Base-by-base conservation (phyloP, 2,797 vertebrate genomes). In the Semaprochilodus insignis region DNA sequence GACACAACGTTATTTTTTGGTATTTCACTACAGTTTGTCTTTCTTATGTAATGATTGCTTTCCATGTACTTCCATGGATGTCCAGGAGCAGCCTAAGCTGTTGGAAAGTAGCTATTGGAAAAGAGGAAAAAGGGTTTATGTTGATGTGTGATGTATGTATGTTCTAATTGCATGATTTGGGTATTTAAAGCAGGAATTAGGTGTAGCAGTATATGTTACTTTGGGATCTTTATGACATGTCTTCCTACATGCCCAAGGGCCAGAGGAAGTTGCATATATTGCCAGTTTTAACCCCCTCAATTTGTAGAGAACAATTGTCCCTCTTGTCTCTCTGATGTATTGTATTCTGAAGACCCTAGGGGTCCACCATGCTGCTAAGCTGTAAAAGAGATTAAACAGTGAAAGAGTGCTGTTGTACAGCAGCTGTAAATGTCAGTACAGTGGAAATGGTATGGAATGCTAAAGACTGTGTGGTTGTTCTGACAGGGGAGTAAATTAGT, bases 41-140 rank as follows among this genome's bases (percentile, higher is more conserved):
- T 52, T 34, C 31, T 31, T n/a, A 54, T 11, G 0, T 21, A 60
- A 19, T 4, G 54, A 57, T 57, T 57, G 4, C 5, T 23, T 69
- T 74, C 51, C n/a, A 16, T 27, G 57, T 59, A 19, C 13, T 25
- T 62, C 59, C 23, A 76, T 69, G 48, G 65, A 77, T 70, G 59
- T 69, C 23, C 23, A 62, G 11, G 23, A 63, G 21, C 1, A n/a
- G 19, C 6, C 19, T 40, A 69, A 40, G 19, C 34, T 4, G 14
- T 34, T 31, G 31, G 1, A 3, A 31, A 31, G 31, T 31, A 31
- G 3, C 31, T 31, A 34, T 62, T 14, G 4, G 14, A 4, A 14
- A 23, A 60, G n/a, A 0, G 21, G n/a, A 60, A 57, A 54, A 54
- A 54, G 3, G 7, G 3, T 31, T 31, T 31, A 31, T 31, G 31